phyloP scores from a whole-genome alignment of 2,888 invertebrate species.

The Hetaerina titia region DNA sequence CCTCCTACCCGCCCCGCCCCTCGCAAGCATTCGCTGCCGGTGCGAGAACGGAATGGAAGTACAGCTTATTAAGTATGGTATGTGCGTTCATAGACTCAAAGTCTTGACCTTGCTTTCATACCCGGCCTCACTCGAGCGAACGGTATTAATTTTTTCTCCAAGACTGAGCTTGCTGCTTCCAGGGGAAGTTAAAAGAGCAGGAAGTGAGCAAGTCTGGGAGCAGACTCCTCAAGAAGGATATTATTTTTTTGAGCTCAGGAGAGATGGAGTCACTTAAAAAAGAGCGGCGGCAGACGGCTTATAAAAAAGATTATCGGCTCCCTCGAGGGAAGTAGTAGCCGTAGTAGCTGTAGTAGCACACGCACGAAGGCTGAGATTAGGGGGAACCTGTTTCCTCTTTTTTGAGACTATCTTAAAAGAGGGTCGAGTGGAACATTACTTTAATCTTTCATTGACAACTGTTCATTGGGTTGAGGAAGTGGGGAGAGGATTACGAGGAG shows the following conservation, averaged over 20 bases:
- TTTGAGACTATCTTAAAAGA: constrained; percentile 57
- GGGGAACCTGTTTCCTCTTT: constrained; percentile 57
- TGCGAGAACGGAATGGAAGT: background rate
- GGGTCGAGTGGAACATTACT: constrained; percentile 61
- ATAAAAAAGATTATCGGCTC: constrained; percentile 58
- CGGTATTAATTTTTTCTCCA: background rate
- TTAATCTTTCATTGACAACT: constrained; percentile 66
- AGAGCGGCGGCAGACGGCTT: constrained; percentile 46
- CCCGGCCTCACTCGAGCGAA: background rate
- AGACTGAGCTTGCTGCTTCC: background rate
- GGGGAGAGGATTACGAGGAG: constrained; percentile 45
- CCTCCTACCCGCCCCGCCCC: background rate
- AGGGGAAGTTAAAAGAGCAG: background rate
- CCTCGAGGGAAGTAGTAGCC: background rate
- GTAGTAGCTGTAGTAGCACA: constrained; percentile 41
- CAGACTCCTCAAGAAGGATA: background rate
- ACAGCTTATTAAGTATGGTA: background rate
- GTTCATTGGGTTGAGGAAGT: constrained; percentile 56
- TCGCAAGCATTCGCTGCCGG: constrained; percentile 12
- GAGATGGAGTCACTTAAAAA: constrained; percentile 54
- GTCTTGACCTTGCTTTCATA: background rate
- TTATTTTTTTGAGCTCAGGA: background rate
- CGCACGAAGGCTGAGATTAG: constrained; percentile 46
- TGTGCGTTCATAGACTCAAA: background rate
- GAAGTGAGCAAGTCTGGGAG: background rate